Conservation (phyloP, 2,113 vertebrate species). For the Zapornia atra region DNA sequence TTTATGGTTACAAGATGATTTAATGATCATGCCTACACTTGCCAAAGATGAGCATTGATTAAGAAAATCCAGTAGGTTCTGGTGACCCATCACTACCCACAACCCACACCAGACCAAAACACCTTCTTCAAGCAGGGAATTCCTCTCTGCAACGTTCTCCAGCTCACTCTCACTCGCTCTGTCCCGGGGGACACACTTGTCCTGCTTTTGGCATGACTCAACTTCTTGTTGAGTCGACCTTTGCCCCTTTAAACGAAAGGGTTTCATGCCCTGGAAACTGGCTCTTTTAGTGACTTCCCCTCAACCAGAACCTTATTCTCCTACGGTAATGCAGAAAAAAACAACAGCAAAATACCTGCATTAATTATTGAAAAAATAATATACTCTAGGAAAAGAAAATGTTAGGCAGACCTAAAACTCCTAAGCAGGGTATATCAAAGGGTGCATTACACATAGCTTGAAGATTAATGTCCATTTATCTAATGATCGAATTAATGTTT, state of each 20-base stretch:
- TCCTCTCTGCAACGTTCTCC: not conserved
- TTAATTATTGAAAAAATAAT: constrained; percentile 33
- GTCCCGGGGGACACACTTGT: constrained; percentile 33
- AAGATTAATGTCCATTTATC: constrained; percentile 65
- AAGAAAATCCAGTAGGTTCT: not conserved
- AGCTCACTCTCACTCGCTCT: not conserved
- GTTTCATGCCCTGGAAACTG: constrained; percentile 66
- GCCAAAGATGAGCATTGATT: not conserved
- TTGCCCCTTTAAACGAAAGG: constrained; percentile 49
- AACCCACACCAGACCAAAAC: not conserved
- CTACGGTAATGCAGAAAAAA: not conserved
- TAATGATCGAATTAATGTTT: constrained; percentile 74
- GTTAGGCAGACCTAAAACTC: not conserved
- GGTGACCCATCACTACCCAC: not conserved
- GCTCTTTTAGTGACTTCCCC: constrained; percentile 51
- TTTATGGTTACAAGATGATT: not conserved
- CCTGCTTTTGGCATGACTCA: constrained; percentile 60
- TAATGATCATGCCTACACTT: not conserved
- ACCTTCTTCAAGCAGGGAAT: not conserved
- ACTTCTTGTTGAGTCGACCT: constrained; percentile 56
- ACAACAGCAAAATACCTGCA: not conserved
- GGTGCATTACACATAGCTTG: not conserved
- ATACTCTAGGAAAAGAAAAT: constrained; percentile 25
- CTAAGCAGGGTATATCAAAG: constrained; percentile 48
- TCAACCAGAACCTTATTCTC: constrained; percentile 30